Evolutionary conservation across 2,797 vertebrate species (phyloP).

Genomic region (Microchirus variegatus): DNA sequence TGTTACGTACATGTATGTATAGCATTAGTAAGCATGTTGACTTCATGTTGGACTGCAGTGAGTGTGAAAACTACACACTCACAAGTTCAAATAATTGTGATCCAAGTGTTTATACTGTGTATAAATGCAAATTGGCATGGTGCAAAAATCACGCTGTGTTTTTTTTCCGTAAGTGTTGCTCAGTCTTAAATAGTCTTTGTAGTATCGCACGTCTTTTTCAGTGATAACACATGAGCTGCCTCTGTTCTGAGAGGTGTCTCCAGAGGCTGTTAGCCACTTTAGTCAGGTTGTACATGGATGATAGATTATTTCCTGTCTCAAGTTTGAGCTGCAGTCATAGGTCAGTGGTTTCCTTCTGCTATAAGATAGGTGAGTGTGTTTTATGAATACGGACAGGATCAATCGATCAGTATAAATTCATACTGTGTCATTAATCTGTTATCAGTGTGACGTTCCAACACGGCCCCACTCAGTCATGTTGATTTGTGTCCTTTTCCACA

Average conservation of each 20-base stretch:
- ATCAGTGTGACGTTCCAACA: conserved; percentile 14
- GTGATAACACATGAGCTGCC: conserved; percentile 33
- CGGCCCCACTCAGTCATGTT: conserved; percentile 15
- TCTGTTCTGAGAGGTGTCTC: conserved; percentile 34
- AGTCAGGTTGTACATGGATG: conserved; percentile 21
- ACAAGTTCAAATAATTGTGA: too few species aligned
- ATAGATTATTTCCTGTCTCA: conserved; percentile 65
- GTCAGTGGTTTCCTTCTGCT: conserved; percentile 49
- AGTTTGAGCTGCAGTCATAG: conserved; percentile 47
- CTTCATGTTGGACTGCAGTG: neutral
- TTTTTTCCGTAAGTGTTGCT: neutral
- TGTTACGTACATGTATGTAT: too few species aligned
- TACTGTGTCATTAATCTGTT: conserved; percentile 16
- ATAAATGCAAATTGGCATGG: neutral
- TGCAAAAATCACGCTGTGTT: neutral
- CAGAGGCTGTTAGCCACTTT: conserved; percentile 22
- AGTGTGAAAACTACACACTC: too few species aligned
- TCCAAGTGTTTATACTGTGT: neutral
- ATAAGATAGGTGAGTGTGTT: conserved; percentile 39
- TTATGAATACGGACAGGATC: conserved; percentile 39
- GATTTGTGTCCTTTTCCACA: conserved; percentile 40
- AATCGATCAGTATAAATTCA: conserved; percentile 44
- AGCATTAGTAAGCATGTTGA: conserved; percentile 13
- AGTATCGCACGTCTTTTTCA: conserved; percentile 10
- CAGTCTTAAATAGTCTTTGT: neutral